phyloP scores from a whole-genome alignment of 2,113 vertebrate genomes.

The Oryctolagus cuniculus region mOryCun1.1 NC_091438.1:130922001-130922500 shows the following conservation, averaged over 20 bases:
- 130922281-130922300: conserved; percentile 64
- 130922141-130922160: neutral
- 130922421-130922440: conserved; percentile 14
- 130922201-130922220: neutral
- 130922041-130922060: fast-evolving
- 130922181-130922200: conserved; percentile 33
- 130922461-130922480: neutral
- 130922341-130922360: neutral
- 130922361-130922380: conserved; percentile 35
- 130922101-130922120: conserved; percentile 34
- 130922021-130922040: neutral
- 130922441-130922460: neutral
- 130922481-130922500: conserved; percentile 28
- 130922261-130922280: conserved; percentile 8
- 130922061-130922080: neutral
- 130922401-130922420: neutral
- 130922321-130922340: conserved; percentile 48
- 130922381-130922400: conserved; percentile 19
- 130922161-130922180: neutral
- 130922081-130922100: conserved; percentile 13
- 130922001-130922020: neutral
- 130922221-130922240: neutral
- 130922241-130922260: conserved; percentile 5
- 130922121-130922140: conserved; percentile 11
- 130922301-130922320: conserved; percentile 14